Evolutionary conservation across 1,140 invertebrate genomes (phyloP).

Genomic region (Drosophila punjabiensis): DNA sequence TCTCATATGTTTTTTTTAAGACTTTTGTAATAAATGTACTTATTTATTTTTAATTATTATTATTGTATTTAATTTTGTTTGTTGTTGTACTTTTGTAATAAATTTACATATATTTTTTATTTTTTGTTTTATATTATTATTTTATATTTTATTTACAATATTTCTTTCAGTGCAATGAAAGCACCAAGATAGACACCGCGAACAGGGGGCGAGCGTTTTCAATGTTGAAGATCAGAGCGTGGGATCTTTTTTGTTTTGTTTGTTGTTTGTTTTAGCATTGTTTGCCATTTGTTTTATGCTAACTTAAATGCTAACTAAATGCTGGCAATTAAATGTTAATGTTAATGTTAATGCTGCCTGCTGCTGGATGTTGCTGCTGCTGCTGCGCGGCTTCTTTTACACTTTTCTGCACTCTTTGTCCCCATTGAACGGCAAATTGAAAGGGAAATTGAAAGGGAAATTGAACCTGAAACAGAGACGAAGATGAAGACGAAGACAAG

Average conservation of each 20-base stretch:
- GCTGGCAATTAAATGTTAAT: slow-evolving; percentile 80
- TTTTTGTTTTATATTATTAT: not conserved
- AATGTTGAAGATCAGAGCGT: slow-evolving; percentile 44
- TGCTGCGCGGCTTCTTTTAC: slow-evolving; percentile 24
- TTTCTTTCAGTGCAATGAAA: not conserved
- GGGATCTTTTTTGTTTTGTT: slow-evolving; percentile 23
- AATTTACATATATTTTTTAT: not conserved
- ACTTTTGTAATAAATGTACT: too few species aligned
- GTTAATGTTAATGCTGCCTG: slow-evolving; percentile 74
- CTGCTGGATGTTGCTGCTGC: slow-evolving; percentile 5
- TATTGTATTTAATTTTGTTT: not conserved
- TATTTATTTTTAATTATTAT: too few species aligned
- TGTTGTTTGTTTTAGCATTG: slow-evolving; percentile 34
- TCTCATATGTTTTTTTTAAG: too few species aligned
- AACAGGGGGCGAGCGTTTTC: slow-evolving; percentile 17
- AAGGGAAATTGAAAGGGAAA: slow-evolving; percentile 51
- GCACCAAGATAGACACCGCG: slow-evolving; percentile 2
- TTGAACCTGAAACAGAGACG: slow-evolving; percentile 1
- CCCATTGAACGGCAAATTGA: slow-evolving; percentile 66
- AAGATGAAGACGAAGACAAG: not conserved
- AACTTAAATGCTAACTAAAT: slow-evolving; percentile 80
- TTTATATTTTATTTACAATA: too few species aligned
- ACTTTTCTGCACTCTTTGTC: slow-evolving; percentile 61
- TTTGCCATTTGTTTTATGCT: slow-evolving; percentile 76
- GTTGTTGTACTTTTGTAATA: too few species aligned